Percentiles rank a stretch among this genome's conserved stretches.
Conservation (phyloP, 1,140 invertebrate species). For the Drepana arcuata region DNA sequence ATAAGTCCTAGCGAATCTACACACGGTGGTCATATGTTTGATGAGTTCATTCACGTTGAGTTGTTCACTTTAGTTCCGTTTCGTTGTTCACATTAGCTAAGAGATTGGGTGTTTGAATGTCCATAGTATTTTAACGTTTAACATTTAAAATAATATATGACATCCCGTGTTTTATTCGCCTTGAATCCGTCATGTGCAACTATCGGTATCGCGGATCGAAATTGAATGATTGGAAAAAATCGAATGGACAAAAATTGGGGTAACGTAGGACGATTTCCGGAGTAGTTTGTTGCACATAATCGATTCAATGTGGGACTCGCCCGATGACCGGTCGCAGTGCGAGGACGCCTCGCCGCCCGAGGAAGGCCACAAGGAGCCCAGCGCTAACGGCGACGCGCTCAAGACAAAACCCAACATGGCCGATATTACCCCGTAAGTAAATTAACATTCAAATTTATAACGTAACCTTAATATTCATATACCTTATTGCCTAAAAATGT, state of each 20-base stretch:
- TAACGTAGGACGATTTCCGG: slow-evolving; percentile 69
- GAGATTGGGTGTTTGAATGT: slow-evolving; percentile 67
- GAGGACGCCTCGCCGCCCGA: slow-evolving; percentile 56
- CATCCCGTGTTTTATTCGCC: slow-evolving; percentile 71
- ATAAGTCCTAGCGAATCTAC: slow-evolving; percentile 67
- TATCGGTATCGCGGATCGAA: slow-evolving; percentile 38
- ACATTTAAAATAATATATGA: slow-evolving; percentile 70
- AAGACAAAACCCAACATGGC: slow-evolving; percentile 53
- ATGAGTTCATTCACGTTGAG: slow-evolving; percentile 55
- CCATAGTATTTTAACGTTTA: slow-evolving; percentile 61
- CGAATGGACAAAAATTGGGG: slow-evolving; percentile 33
- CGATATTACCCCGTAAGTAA: slow-evolving; percentile 59
- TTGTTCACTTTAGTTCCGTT: slow-evolving; percentile 59
- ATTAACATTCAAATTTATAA: not conserved
- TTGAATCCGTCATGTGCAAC: slow-evolving; percentile 72
- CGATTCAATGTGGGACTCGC: slow-evolving; percentile 74
- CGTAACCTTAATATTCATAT: slow-evolving; percentile 1
- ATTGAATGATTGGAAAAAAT: slow-evolving; percentile 32
- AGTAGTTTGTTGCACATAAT: slow-evolving; percentile 74
- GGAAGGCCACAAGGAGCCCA: slow-evolving; percentile 61
- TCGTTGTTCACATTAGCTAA: slow-evolving; percentile 54
- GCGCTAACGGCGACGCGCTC: slow-evolving; percentile 56
- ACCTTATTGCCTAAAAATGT: not conserved
- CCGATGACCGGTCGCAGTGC: slow-evolving; percentile 72
- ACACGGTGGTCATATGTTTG: slow-evolving; percentile 71